Base-by-base conservation (phyloP, 2,888 invertebrate species). In the Chaetogeoica ovagalla region DNA sequence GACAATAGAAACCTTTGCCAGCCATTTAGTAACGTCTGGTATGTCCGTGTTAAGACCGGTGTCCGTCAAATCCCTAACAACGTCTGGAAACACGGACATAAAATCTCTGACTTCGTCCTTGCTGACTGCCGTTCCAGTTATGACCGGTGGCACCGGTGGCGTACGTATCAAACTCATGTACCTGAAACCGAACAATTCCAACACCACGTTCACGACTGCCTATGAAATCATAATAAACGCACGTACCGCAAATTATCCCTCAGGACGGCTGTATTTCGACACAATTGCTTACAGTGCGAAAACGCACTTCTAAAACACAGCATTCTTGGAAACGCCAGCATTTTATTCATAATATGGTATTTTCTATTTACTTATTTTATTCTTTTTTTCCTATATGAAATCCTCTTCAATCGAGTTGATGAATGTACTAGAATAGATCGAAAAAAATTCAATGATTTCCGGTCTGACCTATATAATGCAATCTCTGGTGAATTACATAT, bases 41-140 rank as follows among this genome's bases (percentile, higher is more conserved):
- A 93, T 90, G 86, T 94, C 94, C 82, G 90, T 89, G 86, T 91
- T 90, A 85, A 92, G 91, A 84, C 91, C 91, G 84, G 91, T 90
- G 85, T 93, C 92, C 59, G 94, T 94, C 83, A 95, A 88, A 86
- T 94, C 94, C 84, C 94, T 88, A 82, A 95, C 93, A 84, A 95
- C 88, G 87, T 95, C 94, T 85, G 95, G 94, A 88, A 95, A 95
- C 83, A 94, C 88, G 73, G 93, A 92, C 93, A 95, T 93, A 88
- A 96, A 93, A 86, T 94, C 94, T 84, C 94, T 89, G 86, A 91
- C 91, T 87, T 95, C 94, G 87, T 95, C 94, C 88, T 93, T 94
- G 82, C 91, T 91, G 9, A 86, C 86, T 71, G 90, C 89, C 84
- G 90, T 89, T 85, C 89, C 88, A 83, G 89, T 89, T 83, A 91